These are phyloP conservation scores for Enteromius fasciolatus DNA, from an alignment of 2,797 vertebrate genomes.

Conservation along the genomic window DNA sequence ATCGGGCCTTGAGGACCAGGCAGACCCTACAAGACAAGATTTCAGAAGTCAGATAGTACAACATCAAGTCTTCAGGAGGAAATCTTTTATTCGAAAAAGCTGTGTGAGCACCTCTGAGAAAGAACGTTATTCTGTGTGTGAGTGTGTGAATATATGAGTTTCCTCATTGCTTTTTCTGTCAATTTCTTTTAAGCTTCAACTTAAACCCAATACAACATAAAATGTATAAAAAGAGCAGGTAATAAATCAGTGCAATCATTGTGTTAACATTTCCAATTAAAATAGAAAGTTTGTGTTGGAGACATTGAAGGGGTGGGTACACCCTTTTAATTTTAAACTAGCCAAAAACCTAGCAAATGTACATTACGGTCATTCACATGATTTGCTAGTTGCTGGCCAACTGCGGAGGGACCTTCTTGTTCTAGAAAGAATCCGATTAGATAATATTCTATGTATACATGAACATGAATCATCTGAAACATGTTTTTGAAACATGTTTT, in stretches of 20 bases:
- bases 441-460: neutral
- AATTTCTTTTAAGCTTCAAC: neutral
- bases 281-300: neutral
- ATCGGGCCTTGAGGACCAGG: conserved; percentile 97
- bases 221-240: neutral
- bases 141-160: neutral
- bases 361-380: neutral
- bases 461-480: neutral
- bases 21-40: conserved; percentile 87
- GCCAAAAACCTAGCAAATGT: neutral
- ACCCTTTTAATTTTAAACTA: neutral
- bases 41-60: conserved; percentile 29
- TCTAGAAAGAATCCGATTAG: neutral
- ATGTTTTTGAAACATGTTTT: no score
- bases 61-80: conserved; percentile 23
- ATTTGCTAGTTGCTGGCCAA: neutral
- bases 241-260: neutral
- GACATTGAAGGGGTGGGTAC: neutral
- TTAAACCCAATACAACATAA: neutral
- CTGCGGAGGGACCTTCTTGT: neutral
- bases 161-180: neutral
- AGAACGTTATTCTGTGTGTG: neutral
- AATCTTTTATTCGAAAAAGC: conserved; percentile 42
- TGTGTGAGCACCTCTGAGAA: conserved; percentile 23
- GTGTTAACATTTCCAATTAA: neutral